Evolutionary conservation across 2,888 invertebrate genomes (phyloP).

Genomic region (Sipunculus nudus): DNA sequence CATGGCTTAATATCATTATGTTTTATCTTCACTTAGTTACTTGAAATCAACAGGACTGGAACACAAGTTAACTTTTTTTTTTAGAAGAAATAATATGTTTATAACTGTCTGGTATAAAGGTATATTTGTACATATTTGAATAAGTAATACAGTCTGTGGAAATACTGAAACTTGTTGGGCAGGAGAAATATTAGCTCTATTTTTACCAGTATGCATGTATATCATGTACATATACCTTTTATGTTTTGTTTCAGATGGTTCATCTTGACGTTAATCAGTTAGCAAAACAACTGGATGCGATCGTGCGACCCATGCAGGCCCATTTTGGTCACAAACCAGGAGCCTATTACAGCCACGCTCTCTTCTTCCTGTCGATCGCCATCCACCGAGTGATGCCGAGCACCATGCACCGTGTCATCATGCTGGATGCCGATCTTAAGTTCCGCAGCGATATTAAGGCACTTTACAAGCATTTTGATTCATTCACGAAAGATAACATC

Average conservation of each 20-base stretch:
- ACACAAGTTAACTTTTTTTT: too few relatives aligned
- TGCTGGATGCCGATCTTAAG: conserved; percentile 82
- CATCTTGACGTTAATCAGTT: conserved; percentile 75
- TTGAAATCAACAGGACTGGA: too few relatives aligned
- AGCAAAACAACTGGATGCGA: conserved; percentile 72
- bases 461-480: conserved; percentile 76
- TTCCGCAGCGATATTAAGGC: conserved; percentile 76
- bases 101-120: too few relatives aligned
- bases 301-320: conserved; percentile 76
- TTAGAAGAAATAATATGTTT: too few relatives aligned
- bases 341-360: conserved; percentile 80
- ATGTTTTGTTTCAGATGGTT: conserved; percentile 67
- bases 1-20: too few relatives aligned
- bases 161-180: too few relatives aligned
- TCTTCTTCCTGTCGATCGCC: conserved; percentile 82
- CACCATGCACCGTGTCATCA: conserved; percentile 73
- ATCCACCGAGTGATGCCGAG: conserved; percentile 76
- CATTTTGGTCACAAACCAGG: conserved; percentile 77
- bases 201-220: too few relatives aligned
- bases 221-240: too few relatives aligned
- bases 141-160: too few relatives aligned
- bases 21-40: too few relatives aligned
- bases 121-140: too few relatives aligned
- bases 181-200: too few relatives aligned
- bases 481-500: conserved; percentile 73